These are phyloP conservation scores for Amphipoea oculea DNA, from an alignment of 2,888 invertebrate genomes.

Conservation along the genomic window DNA sequence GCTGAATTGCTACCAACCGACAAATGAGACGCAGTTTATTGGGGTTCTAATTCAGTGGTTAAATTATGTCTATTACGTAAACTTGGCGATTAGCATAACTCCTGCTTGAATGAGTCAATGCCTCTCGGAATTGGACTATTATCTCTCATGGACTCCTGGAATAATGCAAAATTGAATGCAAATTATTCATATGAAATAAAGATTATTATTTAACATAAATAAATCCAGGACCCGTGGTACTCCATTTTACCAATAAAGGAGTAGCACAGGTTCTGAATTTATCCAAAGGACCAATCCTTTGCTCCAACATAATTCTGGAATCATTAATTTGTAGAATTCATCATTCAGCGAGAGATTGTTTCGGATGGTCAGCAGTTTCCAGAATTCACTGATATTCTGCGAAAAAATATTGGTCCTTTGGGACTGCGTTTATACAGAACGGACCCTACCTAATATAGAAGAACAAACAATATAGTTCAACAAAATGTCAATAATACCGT, in stretches of 20 bases:
- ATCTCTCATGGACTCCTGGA: not conserved
- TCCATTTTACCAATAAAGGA: not conserved
- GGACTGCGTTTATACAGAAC: not conserved
- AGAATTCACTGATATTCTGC: not conserved
- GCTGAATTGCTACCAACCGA: slow-evolving; percentile 48
- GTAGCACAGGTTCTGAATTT: not conserved
- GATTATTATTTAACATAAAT: not conserved
- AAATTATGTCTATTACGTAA: slow-evolving; percentile 5
- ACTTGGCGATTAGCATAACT: slow-evolving; percentile 11
- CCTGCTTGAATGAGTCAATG: slow-evolving; percentile 2
- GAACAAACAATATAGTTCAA: not conserved
- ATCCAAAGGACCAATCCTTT: not conserved
- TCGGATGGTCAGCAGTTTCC: not conserved
- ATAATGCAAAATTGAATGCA: no score
- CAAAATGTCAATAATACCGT: not conserved
- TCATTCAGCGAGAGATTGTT: not conserved
- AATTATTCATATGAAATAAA: no score
- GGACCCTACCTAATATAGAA: not conserved
- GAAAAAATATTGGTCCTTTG: not conserved
- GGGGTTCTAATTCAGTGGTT: slow-evolving; percentile 10
- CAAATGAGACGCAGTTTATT: slow-evolving; percentile 19
- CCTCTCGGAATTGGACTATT: not conserved
- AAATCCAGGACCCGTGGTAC: not conserved
- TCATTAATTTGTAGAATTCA: not conserved
- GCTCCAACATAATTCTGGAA: not conserved